A percentile compares a stretch with the other conserved stretches of the same genome.
phyloP scores from a whole-genome alignment of 2,797 vertebrate genomes.

The Pelochelys cantorii region DNA sequence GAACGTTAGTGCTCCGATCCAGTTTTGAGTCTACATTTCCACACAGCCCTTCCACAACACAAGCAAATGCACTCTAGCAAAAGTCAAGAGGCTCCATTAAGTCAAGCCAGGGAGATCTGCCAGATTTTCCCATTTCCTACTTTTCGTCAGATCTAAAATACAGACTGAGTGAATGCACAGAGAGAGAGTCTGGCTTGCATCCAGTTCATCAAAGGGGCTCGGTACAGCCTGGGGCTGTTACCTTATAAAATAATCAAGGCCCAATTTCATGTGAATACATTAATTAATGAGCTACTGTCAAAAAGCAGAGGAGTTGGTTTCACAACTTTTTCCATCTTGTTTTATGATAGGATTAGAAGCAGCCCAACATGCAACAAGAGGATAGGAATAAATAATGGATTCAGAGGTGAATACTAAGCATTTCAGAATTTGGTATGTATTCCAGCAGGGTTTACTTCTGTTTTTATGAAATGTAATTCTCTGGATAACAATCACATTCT shows the following conservation, averaged over 20 bases:
- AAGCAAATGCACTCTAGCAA: conserved; percentile 67
- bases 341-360: conserved; percentile 1
- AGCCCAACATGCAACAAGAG: conserved; percentile 26
- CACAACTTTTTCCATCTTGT: conserved; percentile 10
- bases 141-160: conserved; percentile 79
- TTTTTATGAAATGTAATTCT: conserved; percentile 30
- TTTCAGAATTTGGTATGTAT: conserved; percentile 13
- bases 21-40: conserved; percentile 59
- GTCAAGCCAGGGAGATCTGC: conserved; percentile 74
- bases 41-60: conserved; percentile 67
- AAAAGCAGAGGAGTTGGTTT: conserved; percentile 5
- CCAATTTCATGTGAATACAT: conserved; percentile 72
- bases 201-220: conserved; percentile 69
- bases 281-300: conserved; percentile 83
- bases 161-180: conserved; percentile 59
- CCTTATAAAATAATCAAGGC: conserved; percentile 73
- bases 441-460: conserved; percentile 25
- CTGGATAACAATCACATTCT: neutral
- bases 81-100: conserved; percentile 77
- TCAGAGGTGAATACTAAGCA: neutral
- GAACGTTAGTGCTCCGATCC: conserved; percentile 29
- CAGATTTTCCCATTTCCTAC: conserved; percentile 80
- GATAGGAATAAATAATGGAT: conserved; percentile 37
- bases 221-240: conserved; percentile 72
- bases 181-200: conserved; percentile 78